A percentile compares a stretch with the other conserved stretches of the same genome.
phyloP scores from a whole-genome alignment of 2,797 vertebrate species.

The Meriones psammophilus region DNA sequence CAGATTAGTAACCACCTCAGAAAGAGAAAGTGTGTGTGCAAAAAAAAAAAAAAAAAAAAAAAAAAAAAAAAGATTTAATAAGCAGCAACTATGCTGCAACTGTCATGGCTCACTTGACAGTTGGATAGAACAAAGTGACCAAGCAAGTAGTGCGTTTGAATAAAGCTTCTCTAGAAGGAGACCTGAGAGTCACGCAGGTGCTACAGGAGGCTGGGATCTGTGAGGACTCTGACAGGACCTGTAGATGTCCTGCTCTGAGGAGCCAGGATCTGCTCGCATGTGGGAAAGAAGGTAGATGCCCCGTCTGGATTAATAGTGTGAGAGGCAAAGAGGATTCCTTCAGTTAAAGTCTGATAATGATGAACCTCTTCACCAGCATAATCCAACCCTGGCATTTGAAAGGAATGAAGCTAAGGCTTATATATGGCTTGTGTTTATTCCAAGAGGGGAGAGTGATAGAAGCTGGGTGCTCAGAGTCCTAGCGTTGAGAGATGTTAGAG shows the following conservation, averaged over 20 bases:
- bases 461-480: neutral
- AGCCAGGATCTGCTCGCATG: neutral
- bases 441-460: neutral
- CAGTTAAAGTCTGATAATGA: neutral
- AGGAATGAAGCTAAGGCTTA: neutral
- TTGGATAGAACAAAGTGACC: neutral
- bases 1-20: neutral
- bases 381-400: neutral
- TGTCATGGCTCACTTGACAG: neutral
- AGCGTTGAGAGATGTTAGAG: neutral
- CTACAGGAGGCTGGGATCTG: neutral
- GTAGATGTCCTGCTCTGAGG: neutral
- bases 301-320: neutral
- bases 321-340: neutral
- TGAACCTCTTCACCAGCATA: neutral
- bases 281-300: neutral
- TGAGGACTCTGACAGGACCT: neutral
- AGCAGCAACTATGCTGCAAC: neutral
- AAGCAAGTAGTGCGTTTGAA: neutral
- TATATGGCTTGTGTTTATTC: neutral
- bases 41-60: neutral
- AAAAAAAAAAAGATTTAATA: neutral
- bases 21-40: neutral
- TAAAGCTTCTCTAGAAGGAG: neutral
- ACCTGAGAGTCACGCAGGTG: neutral